These are phyloP conservation scores for Lasioglossum villosulum DNA, from an alignment of 2,888 invertebrate genomes.

Conservation along the genomic window DNA sequence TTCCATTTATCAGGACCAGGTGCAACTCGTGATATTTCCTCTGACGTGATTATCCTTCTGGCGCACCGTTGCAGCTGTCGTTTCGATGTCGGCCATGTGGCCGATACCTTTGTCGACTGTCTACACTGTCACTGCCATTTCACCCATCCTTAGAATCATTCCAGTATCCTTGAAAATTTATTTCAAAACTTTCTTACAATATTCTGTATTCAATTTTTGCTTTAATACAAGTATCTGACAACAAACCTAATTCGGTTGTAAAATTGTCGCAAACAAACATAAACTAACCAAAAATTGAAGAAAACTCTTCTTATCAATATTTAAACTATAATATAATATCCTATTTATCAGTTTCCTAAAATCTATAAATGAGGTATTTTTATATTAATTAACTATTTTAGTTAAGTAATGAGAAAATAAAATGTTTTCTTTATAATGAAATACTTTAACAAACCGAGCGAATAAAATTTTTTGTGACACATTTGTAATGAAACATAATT, in stretches of 20 bases:
- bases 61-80: slow-evolving; percentile 30
- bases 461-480: background rate
- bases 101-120: slow-evolving; percentile 25
- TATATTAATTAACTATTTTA: too few relatives aligned
- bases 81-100: slow-evolving; percentile 23
- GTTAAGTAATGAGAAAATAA: too few relatives aligned
- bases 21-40: slow-evolving; percentile 50
- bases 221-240: background rate
- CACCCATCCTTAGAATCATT: background rate
- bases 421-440: background rate
- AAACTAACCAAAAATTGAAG: background rate
- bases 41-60: slow-evolving; percentile 32
- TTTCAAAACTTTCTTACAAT: background rate
- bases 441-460: too few relatives aligned
- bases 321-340: too few relatives aligned
- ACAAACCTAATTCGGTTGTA: background rate
- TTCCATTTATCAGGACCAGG: slow-evolving; percentile 55
- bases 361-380: background rate
- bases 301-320: background rate
- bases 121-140: slow-evolving; percentile 16
- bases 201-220: background rate
- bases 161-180: background rate
- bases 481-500: background rate
- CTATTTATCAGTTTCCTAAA: background rate
- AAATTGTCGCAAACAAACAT: background rate